Conservation (phyloP, 2,888 invertebrate species). For the Fragum sueziense region DNA sequence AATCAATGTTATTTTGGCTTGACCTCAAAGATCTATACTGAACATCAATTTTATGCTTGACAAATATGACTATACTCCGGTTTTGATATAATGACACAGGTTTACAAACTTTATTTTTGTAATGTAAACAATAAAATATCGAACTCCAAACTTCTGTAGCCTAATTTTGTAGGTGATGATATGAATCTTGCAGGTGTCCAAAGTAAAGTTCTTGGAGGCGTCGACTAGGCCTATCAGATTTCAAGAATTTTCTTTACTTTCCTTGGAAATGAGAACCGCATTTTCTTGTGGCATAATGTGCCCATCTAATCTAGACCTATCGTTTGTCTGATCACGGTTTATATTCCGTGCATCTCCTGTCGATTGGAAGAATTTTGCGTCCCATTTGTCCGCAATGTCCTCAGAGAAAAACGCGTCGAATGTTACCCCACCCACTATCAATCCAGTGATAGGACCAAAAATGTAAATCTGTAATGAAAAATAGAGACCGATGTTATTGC, state of each 20-base stretch:
- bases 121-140: too few relatives aligned
- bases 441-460: background rate
- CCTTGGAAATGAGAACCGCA: background rate
- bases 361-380: background rate
- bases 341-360: background rate
- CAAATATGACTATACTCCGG: too few relatives aligned
- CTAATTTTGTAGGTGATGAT: background rate
- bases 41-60: too few relatives aligned
- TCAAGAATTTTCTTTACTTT: background rate
- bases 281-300: too few relatives aligned
- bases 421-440: background rate
- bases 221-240: background rate
- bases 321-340: background rate
- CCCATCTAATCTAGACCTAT: background rate
- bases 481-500: too few relatives aligned
- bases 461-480: slow-evolving; percentile 1
- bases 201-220: background rate
- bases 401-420: background rate
- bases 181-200: background rate
- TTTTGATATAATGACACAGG: too few relatives aligned
- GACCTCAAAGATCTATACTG: too few relatives aligned
- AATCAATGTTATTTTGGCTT: too few relatives aligned
- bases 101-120: too few relatives aligned
- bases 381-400: slow-evolving; percentile 1
- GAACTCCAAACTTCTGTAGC: background rate